Conservation (phyloP, 2,113 vertebrate species). For the Muscicapa adusta region DNA sequence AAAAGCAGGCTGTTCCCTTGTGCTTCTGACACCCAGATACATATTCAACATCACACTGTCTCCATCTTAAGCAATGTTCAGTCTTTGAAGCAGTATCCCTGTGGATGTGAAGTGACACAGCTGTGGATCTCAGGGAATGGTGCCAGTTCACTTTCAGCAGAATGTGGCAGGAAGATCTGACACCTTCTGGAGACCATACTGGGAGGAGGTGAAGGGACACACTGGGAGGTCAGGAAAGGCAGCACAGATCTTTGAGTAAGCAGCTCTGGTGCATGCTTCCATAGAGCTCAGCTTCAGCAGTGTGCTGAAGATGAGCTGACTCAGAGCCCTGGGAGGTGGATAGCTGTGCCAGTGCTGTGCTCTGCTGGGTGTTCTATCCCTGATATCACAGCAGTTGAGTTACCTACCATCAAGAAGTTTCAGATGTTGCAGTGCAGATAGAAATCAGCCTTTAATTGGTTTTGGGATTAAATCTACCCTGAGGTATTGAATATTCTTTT, state of each 20-base stretch:
- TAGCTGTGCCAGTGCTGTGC: not conserved
- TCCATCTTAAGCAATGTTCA: not conserved
- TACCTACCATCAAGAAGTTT: not conserved
- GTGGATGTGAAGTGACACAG: not conserved
- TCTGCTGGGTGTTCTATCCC: not conserved
- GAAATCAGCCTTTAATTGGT: slow-evolving; percentile 32
- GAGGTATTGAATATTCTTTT: slow-evolving; percentile 22
- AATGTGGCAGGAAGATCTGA: not conserved
- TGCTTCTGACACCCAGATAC: not conserved
- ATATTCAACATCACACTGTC: not conserved
- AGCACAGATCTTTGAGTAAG: not conserved
- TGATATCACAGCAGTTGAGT: not conserved
- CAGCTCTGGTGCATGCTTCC: not conserved
- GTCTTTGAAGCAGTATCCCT: not conserved
- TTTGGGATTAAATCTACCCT: slow-evolving; percentile 24
- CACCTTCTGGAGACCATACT: not conserved
- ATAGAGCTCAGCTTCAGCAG: not conserved
- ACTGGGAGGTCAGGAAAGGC: not conserved
- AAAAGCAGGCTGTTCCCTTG: not conserved
- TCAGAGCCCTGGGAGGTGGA: not conserved
- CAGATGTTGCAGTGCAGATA: slow-evolving; percentile 12
- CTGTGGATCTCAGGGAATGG: not conserved
- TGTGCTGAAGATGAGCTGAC: not conserved
- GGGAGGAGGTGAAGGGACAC: not conserved
- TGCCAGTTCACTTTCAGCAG: not conserved